phyloP scores from a whole-genome alignment of 2,888 invertebrate species.

The Aleiodes leptofemur region DNA sequence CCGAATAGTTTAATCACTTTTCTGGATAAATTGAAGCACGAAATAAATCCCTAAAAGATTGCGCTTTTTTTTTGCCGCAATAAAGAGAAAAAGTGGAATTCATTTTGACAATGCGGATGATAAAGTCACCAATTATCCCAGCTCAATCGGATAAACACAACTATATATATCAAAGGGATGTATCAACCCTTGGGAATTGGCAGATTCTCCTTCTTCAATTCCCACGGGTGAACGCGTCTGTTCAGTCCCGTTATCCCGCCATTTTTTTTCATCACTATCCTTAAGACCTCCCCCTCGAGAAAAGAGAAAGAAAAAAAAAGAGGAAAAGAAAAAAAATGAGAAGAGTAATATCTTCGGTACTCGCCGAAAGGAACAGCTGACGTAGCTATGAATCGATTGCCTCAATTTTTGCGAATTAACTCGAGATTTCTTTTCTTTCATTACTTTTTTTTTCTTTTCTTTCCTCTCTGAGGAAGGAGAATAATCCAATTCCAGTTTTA shows the following conservation, averaged over 20 bases:
- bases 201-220: slow-evolving; percentile 17
- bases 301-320: too few species aligned
- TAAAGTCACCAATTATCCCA: background rate
- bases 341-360: slow-evolving; percentile 9
- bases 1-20: too few species aligned
- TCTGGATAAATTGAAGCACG: too few species aligned
- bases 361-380: slow-evolving; percentile 41
- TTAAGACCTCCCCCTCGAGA: background rate
- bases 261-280: slow-evolving; percentile 23
- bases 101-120: background rate
- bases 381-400: slow-evolving; percentile 42
- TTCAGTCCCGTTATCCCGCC: slow-evolving; percentile 29
- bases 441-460: slow-evolving; percentile 3
- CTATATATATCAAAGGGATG: slow-evolving; percentile 12
- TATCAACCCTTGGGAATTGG: too few species aligned
- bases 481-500: background rate
- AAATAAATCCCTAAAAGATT: too few species aligned
- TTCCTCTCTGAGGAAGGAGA: background rate
- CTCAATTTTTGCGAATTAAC: slow-evolving; percentile 43
- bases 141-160: background rate
- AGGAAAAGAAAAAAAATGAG: background rate
- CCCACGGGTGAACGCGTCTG: slow-evolving; percentile 37
- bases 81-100: too few species aligned
- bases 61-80: too few species aligned
- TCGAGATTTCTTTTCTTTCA: slow-evolving; percentile 11